These are phyloP conservation scores for Halcyon malimbica DNA, from an alignment of 2,113 vertebrate species.

Conservation along the genomic window DNA sequence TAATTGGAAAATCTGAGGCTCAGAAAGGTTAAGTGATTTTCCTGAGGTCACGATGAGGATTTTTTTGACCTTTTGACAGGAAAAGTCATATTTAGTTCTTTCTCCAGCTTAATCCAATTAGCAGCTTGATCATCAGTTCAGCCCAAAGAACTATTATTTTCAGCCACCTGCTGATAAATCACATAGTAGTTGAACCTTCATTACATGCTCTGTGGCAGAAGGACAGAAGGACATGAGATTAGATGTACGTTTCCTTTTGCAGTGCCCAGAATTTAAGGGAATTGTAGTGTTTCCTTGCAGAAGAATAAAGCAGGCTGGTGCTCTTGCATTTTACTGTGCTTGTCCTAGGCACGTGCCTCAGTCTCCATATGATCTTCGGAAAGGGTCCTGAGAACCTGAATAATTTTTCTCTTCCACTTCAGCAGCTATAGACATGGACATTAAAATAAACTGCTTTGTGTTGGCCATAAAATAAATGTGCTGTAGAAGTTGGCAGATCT, in stretches of 20 bases:
- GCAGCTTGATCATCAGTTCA: neutral
- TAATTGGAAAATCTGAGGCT: slow-evolving; percentile 10
- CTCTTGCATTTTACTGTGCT: neutral
- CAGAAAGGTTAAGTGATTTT: neutral
- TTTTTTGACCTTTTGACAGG: neutral
- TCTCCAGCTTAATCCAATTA: neutral
- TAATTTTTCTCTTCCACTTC: neutral
- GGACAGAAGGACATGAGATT: neutral
- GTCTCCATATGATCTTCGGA: neutral
- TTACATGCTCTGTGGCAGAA: neutral
- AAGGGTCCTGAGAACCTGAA: neutral
- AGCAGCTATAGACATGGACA: neutral
- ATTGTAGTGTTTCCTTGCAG: neutral
- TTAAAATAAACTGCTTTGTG: neutral
- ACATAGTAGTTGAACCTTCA: neutral
- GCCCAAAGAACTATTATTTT: neutral
- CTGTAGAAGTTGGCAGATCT: neutral
- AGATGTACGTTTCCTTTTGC: neutral
- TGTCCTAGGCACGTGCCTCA: neutral
- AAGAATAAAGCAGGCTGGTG: neutral
- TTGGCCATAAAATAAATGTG: neutral
- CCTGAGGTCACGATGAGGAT: neutral
- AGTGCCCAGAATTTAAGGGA: neutral
- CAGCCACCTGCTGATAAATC: neutral
- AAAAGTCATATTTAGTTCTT: neutral